A percentile compares a stretch with the other conserved stretches of the same genome.
Conservation (phyloP, 2,797 vertebrate genomes). For the Sciurus carolinensis region DNA sequence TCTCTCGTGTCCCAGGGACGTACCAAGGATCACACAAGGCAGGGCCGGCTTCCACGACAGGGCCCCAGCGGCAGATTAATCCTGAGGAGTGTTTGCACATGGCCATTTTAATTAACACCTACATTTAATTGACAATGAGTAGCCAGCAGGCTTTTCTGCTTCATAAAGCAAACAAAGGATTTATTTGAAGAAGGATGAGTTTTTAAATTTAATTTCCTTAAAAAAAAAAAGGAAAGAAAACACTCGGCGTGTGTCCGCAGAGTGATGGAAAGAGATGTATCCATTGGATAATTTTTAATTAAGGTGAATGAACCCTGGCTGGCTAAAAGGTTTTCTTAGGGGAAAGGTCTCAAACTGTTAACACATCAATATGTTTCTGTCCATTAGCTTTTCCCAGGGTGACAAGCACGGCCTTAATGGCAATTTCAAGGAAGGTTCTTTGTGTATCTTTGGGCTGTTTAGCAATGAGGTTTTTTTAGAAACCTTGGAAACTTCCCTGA, state of each 20-base stretch:
- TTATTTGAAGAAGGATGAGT: constrained; percentile 72
- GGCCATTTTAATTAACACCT: constrained; percentile 76
- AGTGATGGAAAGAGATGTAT: constrained; percentile 64
- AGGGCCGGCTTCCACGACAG: background rate
- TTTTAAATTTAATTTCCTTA: constrained; percentile 73
- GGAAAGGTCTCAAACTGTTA: constrained; percentile 84
- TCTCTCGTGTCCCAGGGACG: background rate
- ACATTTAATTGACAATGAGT: constrained; percentile 70
- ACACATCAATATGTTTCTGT: constrained; percentile 82
- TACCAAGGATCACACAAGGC: background rate
- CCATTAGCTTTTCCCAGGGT: constrained; percentile 87
- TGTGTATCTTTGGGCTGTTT: constrained; percentile 77
- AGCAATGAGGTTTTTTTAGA: constrained; percentile 60
- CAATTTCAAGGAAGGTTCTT: constrained; percentile 63
- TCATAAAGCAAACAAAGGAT: constrained; percentile 79
- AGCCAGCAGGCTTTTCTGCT: constrained; percentile 64
- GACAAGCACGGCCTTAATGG: constrained; percentile 82
- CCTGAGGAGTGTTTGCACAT: background rate
- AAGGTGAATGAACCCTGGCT: constrained; percentile 78
- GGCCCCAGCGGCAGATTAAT: background rate
- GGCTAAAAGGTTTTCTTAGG: constrained; percentile 83
- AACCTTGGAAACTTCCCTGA: constrained; percentile 71
- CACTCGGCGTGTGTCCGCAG: background rate
- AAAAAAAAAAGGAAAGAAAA: background rate
- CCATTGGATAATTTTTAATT: constrained; percentile 77